phyloP scores from a whole-genome alignment of 2,888 invertebrate genomes.

The Corbicula japonica region DNA sequence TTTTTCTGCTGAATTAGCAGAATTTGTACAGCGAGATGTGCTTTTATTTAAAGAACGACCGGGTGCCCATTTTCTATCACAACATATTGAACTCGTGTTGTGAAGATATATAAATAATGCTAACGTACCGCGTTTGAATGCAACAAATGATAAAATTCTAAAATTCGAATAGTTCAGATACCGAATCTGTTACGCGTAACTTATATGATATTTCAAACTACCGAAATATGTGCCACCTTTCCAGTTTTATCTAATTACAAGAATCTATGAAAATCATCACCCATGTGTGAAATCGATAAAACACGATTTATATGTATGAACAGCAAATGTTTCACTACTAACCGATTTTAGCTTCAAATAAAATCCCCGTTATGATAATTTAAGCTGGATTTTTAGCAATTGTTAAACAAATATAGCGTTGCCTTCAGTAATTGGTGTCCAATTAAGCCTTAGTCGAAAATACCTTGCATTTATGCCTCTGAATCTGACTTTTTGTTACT shows the following conservation, averaged over 20 bases:
- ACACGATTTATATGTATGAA: constrained; percentile 37
- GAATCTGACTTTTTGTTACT: constrained; percentile 10
- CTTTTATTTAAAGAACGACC: too few species aligned
- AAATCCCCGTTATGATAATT: too few species aligned
- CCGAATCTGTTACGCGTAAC: too few species aligned
- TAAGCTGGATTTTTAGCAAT: constrained; percentile 13
- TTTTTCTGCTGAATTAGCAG: too few species aligned
- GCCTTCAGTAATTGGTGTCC: constrained; percentile 16
- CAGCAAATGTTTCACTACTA: constrained; percentile 18
- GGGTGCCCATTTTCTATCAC: too few species aligned
- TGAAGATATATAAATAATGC: too few species aligned
- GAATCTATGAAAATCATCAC: constrained; percentile 50
- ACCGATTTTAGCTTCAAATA: constrained; percentile 21
- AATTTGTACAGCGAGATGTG: too few species aligned
- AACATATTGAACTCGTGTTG: too few species aligned
- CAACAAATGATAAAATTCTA: too few species aligned
- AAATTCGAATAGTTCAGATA: too few species aligned
- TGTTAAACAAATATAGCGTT: constrained; percentile 38
- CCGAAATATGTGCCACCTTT: constrained; percentile 12
- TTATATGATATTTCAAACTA: neutral
- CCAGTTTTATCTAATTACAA: constrained; percentile 50
- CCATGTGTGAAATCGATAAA: constrained; percentile 50
- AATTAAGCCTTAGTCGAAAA: constrained; percentile 34
- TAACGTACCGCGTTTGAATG: too few species aligned
- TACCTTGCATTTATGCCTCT: constrained; percentile 16